Evolutionary conservation across 2,113 vertebrate genomes (phyloP).

Genomic region (Sinocyclocheilus grahami): DNA sequence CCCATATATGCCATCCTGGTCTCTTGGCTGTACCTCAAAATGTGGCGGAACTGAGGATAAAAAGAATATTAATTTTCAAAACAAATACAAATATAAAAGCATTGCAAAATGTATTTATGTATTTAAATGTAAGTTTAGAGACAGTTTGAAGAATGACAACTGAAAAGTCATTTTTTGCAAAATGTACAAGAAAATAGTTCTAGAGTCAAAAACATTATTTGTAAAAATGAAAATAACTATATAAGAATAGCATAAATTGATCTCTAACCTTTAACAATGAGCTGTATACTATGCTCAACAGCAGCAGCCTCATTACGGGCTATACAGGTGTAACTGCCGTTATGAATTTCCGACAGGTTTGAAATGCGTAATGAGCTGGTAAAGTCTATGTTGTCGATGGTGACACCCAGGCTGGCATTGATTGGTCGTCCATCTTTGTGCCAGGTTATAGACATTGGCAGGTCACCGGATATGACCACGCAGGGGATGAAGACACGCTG

Average conservation of each 20-base stretch:
- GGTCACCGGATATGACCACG: constrained; percentile 95
- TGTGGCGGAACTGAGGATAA: constrained; percentile 87
- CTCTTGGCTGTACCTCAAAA: constrained; percentile 96
- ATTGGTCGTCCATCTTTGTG: constrained; percentile 96
- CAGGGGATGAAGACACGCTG: constrained; percentile 98
- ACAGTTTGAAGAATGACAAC: too few species aligned
- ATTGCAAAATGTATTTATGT: too few species aligned
- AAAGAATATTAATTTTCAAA: not conserved
- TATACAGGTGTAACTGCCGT: constrained; percentile 97
- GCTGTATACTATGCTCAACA: constrained; percentile 94
- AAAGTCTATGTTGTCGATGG: constrained; percentile 98
- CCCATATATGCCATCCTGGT: constrained; percentile 97
- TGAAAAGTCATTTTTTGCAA: too few species aligned
- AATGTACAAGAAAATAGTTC: too few species aligned
- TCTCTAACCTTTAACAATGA: constrained; percentile 90
- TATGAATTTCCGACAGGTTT: constrained; percentile 95
- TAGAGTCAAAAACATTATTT: not conserved
- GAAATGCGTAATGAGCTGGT: constrained; percentile 95
- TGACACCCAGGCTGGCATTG: constrained; percentile 91
- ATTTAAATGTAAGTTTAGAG: too few species aligned
- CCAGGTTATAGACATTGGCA: constrained; percentile 98
- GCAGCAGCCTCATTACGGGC: constrained; percentile 95
- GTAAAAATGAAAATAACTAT: not conserved
- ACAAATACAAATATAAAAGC: too few species aligned
- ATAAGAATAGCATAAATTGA: not conserved